These are phyloP conservation scores for Actinemys pallida DNA, from an alignment of 2,113 vertebrate species.

Conservation along the genomic window DNA sequence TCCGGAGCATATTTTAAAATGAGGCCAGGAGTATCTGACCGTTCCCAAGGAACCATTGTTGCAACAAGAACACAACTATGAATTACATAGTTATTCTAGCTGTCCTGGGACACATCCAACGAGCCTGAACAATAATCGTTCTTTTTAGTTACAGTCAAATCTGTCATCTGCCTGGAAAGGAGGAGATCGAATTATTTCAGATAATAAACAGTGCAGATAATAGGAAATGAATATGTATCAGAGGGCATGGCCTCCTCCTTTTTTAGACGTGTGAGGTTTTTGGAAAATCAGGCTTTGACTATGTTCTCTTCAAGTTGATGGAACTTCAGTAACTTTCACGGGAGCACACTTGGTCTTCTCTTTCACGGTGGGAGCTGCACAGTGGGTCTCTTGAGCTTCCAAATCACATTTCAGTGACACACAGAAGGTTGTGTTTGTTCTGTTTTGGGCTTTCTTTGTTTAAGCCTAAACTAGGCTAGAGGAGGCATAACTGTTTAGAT, in stretches of 20 bases:
- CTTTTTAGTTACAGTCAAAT: not conserved
- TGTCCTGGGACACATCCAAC: not conserved
- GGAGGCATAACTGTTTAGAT: not conserved
- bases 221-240: not conserved
- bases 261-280: not conserved
- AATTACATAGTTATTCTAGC: not conserved
- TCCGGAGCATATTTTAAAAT: not conserved
- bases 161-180: not conserved
- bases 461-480: not conserved
- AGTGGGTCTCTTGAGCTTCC: not conserved
- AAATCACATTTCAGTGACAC: not conserved
- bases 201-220: not conserved
- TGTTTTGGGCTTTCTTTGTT: not conserved
- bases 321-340: not conserved
- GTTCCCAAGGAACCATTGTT: not conserved
- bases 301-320: not conserved
- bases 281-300: not conserved
- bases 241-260: not conserved
- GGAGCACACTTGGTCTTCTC: not conserved
- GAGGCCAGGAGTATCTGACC: not conserved
- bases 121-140: not conserved
- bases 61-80: not conserved
- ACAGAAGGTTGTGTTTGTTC: not conserved
- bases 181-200: not conserved
- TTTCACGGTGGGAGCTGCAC: not conserved